Evolutionary conservation across 1,140 invertebrate species (phyloP).

Genomic region (Fragariocoptes setiger): DNA sequence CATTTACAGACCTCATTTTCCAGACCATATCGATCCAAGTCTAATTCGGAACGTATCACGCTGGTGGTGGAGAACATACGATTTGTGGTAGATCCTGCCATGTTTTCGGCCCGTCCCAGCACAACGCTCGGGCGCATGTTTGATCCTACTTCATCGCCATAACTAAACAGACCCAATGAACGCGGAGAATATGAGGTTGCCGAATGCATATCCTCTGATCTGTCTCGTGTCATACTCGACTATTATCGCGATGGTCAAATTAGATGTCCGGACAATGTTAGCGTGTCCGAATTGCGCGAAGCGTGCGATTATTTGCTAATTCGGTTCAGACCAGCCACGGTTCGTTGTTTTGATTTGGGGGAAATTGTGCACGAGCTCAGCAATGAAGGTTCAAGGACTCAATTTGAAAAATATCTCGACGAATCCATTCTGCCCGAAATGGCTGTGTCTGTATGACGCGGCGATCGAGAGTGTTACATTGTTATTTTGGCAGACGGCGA

Average conservation of each 20-base stretch:
- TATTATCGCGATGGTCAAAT: conserved; percentile 71
- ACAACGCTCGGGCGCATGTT: conserved; percentile 91
- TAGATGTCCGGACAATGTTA: conserved; percentile 45
- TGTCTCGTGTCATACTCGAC: conserved; percentile 80
- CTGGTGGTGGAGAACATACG: conserved; percentile 72
- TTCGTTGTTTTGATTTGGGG: conserved; percentile 79
- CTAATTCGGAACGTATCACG: conserved; percentile 53
- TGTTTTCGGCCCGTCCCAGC: conserved; percentile 64
- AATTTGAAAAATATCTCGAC: conserved; percentile 86
- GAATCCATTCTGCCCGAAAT: conserved; percentile 76
- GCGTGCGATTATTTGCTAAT: conserved; percentile 94
- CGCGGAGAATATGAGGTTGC: conserved; percentile 86
- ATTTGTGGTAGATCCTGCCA: conserved; percentile 56
- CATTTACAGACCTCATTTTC: no score
- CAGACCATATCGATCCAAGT: no score
- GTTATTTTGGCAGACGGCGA: conserved; percentile 83
- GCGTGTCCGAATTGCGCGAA: conserved; percentile 72
- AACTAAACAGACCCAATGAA: conserved; percentile 67
- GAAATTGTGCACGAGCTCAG: conserved; percentile 86
- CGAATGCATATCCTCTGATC: conserved; percentile 79
- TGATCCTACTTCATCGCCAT: conserved; percentile 22
- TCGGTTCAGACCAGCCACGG: conserved; percentile 79
- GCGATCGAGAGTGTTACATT: conserved; percentile 25
- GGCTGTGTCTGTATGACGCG: conserved; percentile 30
- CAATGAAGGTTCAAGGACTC: conserved; percentile 82